Percentiles rank a stretch among this genome's conserved stretches.
phyloP scores from a whole-genome alignment of 2,888 invertebrate species.

The Diadegma fenestrale region DNA sequence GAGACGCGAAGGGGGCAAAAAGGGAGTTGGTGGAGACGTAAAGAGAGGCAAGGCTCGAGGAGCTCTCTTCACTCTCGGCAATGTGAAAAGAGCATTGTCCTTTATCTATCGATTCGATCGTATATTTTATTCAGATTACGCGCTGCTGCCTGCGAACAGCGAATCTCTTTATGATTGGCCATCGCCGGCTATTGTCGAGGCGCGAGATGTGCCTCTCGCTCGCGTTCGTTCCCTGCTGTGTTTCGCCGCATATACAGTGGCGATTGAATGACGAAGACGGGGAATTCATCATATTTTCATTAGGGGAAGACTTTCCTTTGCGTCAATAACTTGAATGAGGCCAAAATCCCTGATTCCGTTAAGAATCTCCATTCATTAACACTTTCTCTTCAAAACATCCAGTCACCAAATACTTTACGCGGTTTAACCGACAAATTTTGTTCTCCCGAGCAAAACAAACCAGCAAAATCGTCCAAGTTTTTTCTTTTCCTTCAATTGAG shows the following conservation, averaged over 20 bases:
- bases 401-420: background rate
- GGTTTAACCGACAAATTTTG: background rate
- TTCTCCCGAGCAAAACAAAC: background rate
- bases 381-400: background rate
- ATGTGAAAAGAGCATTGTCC: constrained; percentile 85
- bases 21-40: constrained; percentile 25
- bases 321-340: constrained; percentile 44
- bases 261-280: background rate
- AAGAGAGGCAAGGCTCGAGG: constrained; percentile 52
- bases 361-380: constrained; percentile 40
- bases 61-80: constrained; percentile 74
- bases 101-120: constrained; percentile 85
- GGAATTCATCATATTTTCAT: constrained; percentile 26
- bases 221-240: background rate
- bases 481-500: background rate
- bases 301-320: background rate
- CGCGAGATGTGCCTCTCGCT: constrained; percentile 37
- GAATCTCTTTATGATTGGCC: constrained; percentile 84
- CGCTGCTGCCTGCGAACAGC: constrained; percentile 77
- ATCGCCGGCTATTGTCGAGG: constrained; percentile 79
- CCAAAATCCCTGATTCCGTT: constrained; percentile 41
- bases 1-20: constrained; percentile 17
- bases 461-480: background rate
- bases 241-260: constrained; percentile 8
- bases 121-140: constrained; percentile 84